A percentile compares a stretch with the other conserved stretches of the same genome.
phyloP scores from a whole-genome alignment of 64 coral and sea anemone genomes.

The Cladopsammia gracilis region DNA sequence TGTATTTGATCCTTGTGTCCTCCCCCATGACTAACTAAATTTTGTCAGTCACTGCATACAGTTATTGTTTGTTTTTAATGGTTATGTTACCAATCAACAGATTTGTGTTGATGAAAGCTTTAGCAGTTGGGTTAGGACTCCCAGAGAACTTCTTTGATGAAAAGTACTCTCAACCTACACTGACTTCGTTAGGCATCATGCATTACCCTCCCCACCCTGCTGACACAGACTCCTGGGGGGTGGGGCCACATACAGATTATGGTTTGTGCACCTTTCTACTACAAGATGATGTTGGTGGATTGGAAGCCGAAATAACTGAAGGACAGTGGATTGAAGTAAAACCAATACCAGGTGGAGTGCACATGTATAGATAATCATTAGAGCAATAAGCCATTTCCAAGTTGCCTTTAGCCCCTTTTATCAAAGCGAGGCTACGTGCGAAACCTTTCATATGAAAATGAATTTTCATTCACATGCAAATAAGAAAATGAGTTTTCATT shows the following conservation, averaged over 20 bases:
- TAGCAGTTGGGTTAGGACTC: not conserved
- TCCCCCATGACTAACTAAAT: too few relatives aligned
- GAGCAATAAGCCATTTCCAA: too few relatives aligned
- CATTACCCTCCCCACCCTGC: constrained; percentile 72
- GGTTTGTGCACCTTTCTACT: constrained; percentile 72
- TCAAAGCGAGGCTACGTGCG: too few relatives aligned
- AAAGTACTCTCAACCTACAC: constrained; percentile 53
- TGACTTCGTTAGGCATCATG: constrained; percentile 11
- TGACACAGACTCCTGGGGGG: constrained; percentile 68
- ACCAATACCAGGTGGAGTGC: constrained; percentile 58
- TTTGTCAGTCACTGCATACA: not conserved
- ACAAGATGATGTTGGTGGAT: constrained; percentile 82
- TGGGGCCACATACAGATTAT: constrained; percentile 87
- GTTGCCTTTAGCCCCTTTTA: too few relatives aligned
- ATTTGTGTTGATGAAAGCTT: not conserved
- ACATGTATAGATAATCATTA: too few relatives aligned
- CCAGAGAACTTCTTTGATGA: constrained; percentile 65
- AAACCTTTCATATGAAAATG: too few relatives aligned
- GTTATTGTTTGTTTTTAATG: too few relatives aligned
- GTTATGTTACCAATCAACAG: not conserved
- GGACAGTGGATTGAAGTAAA: constrained; percentile 77
- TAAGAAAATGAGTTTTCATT: too few relatives aligned
- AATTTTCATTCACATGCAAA: too few relatives aligned
- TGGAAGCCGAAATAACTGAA: constrained; percentile 62
- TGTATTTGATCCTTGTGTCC: too few relatives aligned